phyloP scores from a whole-genome alignment of 2,888 invertebrate species.

The Hololepta plana region DNA sequence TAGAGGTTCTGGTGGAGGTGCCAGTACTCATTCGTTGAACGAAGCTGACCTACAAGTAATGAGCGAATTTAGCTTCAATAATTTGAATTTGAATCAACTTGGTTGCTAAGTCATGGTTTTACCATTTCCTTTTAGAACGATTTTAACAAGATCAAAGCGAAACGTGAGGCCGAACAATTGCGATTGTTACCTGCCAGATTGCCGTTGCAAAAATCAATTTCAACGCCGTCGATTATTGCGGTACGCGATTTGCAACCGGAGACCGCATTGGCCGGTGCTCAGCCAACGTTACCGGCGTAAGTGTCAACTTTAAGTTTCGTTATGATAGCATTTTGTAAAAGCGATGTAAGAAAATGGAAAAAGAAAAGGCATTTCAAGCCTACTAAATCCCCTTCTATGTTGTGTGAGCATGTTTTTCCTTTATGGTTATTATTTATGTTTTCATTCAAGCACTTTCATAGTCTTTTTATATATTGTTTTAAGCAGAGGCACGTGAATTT shows the following conservation, averaged over 20 bases:
- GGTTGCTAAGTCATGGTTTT: too few relatives aligned
- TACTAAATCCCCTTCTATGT: constrained; percentile 10
- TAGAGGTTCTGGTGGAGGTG: constrained; percentile 33
- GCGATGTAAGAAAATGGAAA: too few relatives aligned
- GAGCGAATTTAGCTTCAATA: too few relatives aligned
- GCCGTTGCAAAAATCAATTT: constrained; percentile 77
- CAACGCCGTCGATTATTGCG: constrained; percentile 76
- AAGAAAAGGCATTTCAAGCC: too few relatives aligned
- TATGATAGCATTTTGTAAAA: too few relatives aligned
- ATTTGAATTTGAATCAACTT: too few relatives aligned
- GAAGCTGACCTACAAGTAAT: constrained; percentile 70
- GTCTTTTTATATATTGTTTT: too few relatives aligned
- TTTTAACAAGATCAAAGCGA: constrained; percentile 50
- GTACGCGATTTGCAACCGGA: constrained; percentile 40
- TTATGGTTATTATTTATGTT: too few relatives aligned
- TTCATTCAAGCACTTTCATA: too few relatives aligned
- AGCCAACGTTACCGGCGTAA: constrained; percentile 39
- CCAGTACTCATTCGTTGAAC: constrained; percentile 65
- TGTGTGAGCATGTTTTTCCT: constrained; percentile 6
- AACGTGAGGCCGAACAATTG: constrained; percentile 35
- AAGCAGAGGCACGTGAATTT: too few relatives aligned
- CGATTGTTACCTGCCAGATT: constrained; percentile 43
- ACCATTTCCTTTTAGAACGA: constrained; percentile 40
- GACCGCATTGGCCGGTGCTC: constrained; percentile 28
- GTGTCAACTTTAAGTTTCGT: constrained; percentile 16